phyloP scores from a whole-genome alignment of 2,113 vertebrate species.

The Pitta sordida region DNA sequence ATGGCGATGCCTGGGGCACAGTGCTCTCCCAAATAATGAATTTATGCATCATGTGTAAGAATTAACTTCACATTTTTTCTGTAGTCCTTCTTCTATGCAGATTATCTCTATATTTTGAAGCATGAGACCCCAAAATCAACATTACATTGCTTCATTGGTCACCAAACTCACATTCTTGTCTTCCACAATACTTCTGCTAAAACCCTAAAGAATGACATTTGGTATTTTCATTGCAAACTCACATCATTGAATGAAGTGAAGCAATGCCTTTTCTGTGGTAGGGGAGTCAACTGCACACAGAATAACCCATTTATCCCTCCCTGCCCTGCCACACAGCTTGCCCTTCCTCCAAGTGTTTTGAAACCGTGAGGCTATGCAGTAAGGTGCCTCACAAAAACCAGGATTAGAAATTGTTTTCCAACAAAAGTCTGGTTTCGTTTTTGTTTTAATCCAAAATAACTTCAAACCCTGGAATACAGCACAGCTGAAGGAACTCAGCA shows the following conservation, averaged over 20 bases:
- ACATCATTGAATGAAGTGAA: background rate
- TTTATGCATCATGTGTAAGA: background rate
- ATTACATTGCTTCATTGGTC: background rate
- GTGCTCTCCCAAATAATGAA: background rate
- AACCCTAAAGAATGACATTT: background rate
- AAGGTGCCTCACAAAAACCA: background rate
- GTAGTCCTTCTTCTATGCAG: background rate
- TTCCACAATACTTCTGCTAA: background rate
- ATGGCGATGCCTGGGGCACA: too few species aligned
- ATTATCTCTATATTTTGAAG: background rate
- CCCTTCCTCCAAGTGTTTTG: background rate
- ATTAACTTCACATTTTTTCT: background rate
- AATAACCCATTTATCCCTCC: background rate
- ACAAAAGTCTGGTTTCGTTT: background rate
- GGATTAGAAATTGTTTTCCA: background rate
- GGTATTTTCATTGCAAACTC: background rate
- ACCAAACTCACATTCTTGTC: background rate
- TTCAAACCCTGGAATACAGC: background rate
- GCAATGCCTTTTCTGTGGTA: background rate
- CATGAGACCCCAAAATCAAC: background rate
- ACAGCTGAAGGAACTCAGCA: background rate
- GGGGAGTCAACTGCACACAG: background rate
- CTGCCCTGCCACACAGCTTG: background rate
- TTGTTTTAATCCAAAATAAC: background rate
- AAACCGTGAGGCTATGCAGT: background rate